Percentiles rank a stretch among this genome's conserved stretches.
Conservation (phyloP, 2,113 vertebrate species). For the Nycticryphes semicollaris region DNA sequence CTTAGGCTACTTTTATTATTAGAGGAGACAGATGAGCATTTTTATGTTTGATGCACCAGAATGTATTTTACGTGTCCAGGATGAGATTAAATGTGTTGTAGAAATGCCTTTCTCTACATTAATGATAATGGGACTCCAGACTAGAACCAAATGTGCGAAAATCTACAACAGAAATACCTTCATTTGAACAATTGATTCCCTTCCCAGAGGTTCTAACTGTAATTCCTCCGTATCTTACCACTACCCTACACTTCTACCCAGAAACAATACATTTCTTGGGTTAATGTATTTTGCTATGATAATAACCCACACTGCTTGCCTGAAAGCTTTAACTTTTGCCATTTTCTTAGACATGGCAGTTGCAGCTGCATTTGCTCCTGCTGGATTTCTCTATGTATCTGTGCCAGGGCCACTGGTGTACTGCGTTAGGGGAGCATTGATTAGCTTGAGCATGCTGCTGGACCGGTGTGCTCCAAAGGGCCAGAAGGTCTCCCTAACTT, state of each 20-base stretch:
- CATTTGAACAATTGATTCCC: background rate
- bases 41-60: background rate
- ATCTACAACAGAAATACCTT: background rate
- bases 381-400: background rate
- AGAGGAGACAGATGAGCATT: background rate
- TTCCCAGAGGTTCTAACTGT: background rate
- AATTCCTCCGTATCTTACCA: background rate
- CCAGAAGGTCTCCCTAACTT: background rate
- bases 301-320: accelerated
- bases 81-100: background rate
- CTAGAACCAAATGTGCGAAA: background rate
- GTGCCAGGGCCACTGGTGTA: background rate
- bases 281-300: background rate
- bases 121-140: background rate
- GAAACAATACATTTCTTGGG: background rate
- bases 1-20: background rate
- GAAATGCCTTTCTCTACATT: background rate
- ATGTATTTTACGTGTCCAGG: background rate
- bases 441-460: background rate
- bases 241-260: background rate
- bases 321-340: background rate
- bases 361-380: background rate
- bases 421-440: background rate
- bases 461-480: background rate
- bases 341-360: background rate